phyloP scores from a whole-genome alignment of 2,888 invertebrate species.

The Caenorhabditis wallacei region DNA sequence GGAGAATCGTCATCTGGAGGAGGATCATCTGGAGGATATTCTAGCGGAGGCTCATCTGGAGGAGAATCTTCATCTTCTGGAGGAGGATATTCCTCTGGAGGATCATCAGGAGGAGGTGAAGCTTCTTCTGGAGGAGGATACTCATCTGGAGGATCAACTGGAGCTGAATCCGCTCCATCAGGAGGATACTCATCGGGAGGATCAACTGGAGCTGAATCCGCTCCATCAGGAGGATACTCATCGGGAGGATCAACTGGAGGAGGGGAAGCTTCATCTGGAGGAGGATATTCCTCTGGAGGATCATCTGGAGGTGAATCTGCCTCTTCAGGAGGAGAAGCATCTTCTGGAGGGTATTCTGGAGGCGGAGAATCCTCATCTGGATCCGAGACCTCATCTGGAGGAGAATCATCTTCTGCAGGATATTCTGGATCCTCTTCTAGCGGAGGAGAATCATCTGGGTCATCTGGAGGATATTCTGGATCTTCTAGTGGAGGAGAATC shows the following conservation, averaged over 20 bases:
- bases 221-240: slow-evolving; percentile 24
- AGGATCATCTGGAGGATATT: slow-evolving; percentile 6
- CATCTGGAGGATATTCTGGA: slow-evolving; percentile 51
- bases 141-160: neutral
- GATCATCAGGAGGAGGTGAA: slow-evolving; percentile 41
- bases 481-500: slow-evolving; percentile 41
- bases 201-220: slow-evolving; percentile 19
- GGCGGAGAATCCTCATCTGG: slow-evolving; percentile 38
- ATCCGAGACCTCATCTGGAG: slow-evolving; percentile 38
- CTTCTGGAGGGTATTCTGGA: slow-evolving; percentile 11
- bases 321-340: slow-evolving; percentile 1
- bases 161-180: neutral
- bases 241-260: slow-evolving; percentile 1
- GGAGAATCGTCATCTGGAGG: slow-evolving; percentile 20
- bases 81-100: neutral
- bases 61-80: slow-evolving; percentile 23
- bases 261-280: neutral
- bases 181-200: neutral
- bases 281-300: slow-evolving; percentile 7
- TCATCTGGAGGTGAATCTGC: slow-evolving; percentile 1
- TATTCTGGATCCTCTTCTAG: slow-evolving; percentile 23
- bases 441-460: slow-evolving; percentile 24
- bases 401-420: slow-evolving; percentile 24
- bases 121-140: slow-evolving; percentile 17
- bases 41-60: slow-evolving; percentile 1